Evolutionary conservation across 2,888 invertebrate species (phyloP), one percentile per base, ranked within the genome.

Genomic region (Exephanes ischioxanthus): DNA sequence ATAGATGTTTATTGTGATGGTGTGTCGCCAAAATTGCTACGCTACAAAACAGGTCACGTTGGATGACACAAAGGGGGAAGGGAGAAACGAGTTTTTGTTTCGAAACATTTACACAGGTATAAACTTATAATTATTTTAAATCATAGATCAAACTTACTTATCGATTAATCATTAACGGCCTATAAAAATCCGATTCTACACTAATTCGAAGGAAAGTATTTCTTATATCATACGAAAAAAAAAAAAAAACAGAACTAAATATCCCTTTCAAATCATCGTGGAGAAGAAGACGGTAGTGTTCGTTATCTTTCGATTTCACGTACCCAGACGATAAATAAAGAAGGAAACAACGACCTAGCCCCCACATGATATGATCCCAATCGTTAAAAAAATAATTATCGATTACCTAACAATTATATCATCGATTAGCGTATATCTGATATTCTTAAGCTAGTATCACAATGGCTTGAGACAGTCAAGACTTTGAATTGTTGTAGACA

Each of bases 361-460:
- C 88, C 87, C 87, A 88, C 83, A 85, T 89, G 91, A 91, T 90
- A 91, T 88, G 89, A 89, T 82, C 55, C 85, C 58, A 85, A 80
- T 91, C 84, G 88, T 91, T 90, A 91, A 91, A 91, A 91, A 91
- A 90, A 90, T 89, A 89, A 90, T 86, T 87, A 87, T 89, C 88
- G 86, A 84, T 87, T 88, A 86, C 83, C 89, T 87, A 86, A 85
- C 86, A 85, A 79, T 82, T 73, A 78, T 78, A 85, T 85, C 55
- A 79, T 82, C 68, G 68, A 79, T 81, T 79, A 85, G 85, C 85
- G 73, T 88, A 85, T 86, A 87, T 85, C 66, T 80, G 77, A 87
- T 83, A 86, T 89, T 87, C 92, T 93, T 92, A 92, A 89, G 88
- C 92, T 93, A 93, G 90, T 93, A 93, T 93, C 93, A 93, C 93